A percentile compares a stretch with the other conserved stretches of the same genome.
Evolutionary conservation across 2,797 vertebrate genomes (phyloP).

Genomic region (Botia kubotai): DNA sequence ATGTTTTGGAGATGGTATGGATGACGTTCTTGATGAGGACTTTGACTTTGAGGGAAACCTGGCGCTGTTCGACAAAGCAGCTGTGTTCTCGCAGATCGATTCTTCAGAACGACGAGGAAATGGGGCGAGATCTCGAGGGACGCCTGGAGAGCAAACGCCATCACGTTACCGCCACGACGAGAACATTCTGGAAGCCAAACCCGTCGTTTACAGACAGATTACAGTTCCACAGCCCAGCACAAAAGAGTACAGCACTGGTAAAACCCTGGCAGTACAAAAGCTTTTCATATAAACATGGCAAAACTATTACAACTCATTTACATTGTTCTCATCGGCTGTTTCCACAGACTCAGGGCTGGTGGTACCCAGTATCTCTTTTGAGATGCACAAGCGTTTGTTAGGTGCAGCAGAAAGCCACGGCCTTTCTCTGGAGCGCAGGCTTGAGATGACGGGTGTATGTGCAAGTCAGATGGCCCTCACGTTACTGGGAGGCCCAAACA

Average conservation of each 20-base stretch:
- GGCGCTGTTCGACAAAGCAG: slow-evolving; percentile 96
- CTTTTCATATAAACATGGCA: slow-evolving; percentile 50
- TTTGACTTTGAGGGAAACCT: slow-evolving; percentile 98
- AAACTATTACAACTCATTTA: slow-evolving; percentile 54
- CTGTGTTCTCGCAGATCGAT: slow-evolving; percentile 95
- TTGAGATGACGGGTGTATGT: slow-evolving; percentile 97
- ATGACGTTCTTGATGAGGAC: slow-evolving; percentile 91
- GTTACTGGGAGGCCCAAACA: slow-evolving; percentile 95
- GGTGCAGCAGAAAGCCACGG: slow-evolving; percentile 90
- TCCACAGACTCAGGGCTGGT: slow-evolving; percentile 86
- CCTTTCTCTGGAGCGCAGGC: slow-evolving; percentile 89
- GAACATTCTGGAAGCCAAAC: slow-evolving; percentile 94
- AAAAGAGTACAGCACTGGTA: slow-evolving; percentile 93
- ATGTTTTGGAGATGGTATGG: slow-evolving; percentile 92
- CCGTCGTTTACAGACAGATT: slow-evolving; percentile 93
- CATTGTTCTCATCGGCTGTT: neutral
- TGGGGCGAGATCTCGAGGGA: slow-evolving; percentile 86
- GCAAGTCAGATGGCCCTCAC: slow-evolving; percentile 98
- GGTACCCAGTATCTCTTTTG: slow-evolving; percentile 91
- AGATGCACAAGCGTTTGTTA: slow-evolving; percentile 92
- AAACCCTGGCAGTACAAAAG: slow-evolving; percentile 23
- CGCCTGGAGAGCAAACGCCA: slow-evolving; percentile 85
- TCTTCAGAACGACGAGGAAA: slow-evolving; percentile 87
- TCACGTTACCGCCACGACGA: slow-evolving; percentile 94
- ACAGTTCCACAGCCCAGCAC: slow-evolving; percentile 85